phyloP scores from a whole-genome alignment of 2,797 vertebrate genomes.

The Heliangelus exortis region DNA sequence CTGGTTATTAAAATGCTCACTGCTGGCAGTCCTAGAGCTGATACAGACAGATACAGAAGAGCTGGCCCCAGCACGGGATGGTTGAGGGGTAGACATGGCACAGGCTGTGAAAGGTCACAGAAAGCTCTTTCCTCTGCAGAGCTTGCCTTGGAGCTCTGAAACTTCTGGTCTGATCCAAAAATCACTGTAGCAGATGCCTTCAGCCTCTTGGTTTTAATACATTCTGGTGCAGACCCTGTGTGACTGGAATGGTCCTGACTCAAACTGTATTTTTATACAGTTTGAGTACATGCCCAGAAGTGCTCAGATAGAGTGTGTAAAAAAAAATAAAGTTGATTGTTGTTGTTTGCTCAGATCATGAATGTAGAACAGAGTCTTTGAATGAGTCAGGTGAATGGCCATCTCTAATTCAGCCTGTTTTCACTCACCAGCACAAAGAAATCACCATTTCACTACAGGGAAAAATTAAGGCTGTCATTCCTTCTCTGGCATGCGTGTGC shows the following conservation, averaged over 20 bases:
- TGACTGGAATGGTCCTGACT: neutral
- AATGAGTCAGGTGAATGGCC: neutral
- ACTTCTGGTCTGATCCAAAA: neutral
- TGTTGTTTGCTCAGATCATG: neutral
- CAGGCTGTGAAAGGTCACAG: neutral
- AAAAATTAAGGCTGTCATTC: neutral
- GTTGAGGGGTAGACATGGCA: neutral
- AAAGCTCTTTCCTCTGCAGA: neutral
- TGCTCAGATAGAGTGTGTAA: neutral
- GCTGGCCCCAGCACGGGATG: too few relatives aligned
- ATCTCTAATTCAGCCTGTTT: neutral
- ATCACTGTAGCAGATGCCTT: neutral
- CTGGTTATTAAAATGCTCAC: neutral
- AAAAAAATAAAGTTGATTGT: neutral
- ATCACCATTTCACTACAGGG: neutral
- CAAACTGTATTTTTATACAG: neutral
- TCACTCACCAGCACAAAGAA: neutral
- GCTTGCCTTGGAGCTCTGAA: neutral
- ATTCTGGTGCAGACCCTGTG: neutral
- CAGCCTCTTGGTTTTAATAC: neutral
- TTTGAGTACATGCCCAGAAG: neutral
- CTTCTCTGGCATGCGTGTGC: neutral
- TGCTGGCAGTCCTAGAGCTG: neutral
- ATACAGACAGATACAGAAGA: neutral
- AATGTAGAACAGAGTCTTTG: neutral